Evolutionary conservation across 2,888 invertebrate genomes (phyloP).

Genomic region (Eupeodes latifasciatus): DNA sequence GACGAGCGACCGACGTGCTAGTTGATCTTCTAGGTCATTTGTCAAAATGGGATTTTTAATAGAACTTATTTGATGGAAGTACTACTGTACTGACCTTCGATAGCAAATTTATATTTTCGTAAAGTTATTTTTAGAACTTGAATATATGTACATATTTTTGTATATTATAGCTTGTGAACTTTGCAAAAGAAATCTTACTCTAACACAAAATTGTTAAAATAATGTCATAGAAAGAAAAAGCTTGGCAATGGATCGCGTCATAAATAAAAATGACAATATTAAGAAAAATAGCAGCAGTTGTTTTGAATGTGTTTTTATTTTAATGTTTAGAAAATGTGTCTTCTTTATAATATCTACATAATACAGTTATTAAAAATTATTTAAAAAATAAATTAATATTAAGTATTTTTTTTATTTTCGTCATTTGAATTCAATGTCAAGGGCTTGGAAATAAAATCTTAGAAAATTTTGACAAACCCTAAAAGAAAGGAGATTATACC

Average conservation of each 20-base stretch:
- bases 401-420: too few species aligned
- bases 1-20: neutral
- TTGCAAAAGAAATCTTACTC: conserved; percentile 7
- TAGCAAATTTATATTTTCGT: conserved; percentile 7
- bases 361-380: too few species aligned
- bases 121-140: conserved; percentile 1
- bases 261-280: neutral
- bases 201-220: neutral
- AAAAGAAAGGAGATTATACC: too few species aligned
- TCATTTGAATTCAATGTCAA: too few species aligned
- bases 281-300: neutral
- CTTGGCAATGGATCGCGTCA: neutral
- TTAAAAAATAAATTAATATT: too few species aligned
- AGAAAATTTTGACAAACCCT: too few species aligned
- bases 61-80: conserved; percentile 12
- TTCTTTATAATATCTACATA: too few species aligned
- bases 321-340: too few species aligned
- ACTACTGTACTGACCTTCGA: conserved; percentile 37
- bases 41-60: conserved; percentile 39
- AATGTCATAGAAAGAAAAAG: neutral
- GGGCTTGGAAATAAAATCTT: too few species aligned
- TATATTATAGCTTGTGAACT: neutral
- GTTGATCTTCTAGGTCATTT: conserved; percentile 59
- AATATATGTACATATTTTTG: neutral
- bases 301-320: too few species aligned